Evolutionary conservation across 2,797 vertebrate genomes (phyloP).

Genomic region (Thaleichthys pacificus): DNA sequence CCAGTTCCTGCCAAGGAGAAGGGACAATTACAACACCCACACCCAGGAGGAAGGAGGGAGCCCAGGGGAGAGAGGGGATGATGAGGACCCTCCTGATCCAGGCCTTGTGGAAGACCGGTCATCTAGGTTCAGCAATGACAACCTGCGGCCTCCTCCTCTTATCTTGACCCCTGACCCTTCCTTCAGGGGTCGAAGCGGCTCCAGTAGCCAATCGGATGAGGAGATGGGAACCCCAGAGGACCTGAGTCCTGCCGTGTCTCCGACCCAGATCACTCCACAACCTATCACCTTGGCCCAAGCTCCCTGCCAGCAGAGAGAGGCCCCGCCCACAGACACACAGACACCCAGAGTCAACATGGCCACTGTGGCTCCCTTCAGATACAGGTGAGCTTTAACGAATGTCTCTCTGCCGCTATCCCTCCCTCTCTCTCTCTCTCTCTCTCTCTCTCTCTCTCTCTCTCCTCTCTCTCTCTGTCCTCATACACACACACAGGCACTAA

Average conservation of each 20-base stretch:
- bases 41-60: constrained; percentile 16
- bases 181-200: constrained; percentile 40
- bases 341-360: constrained; percentile 82
- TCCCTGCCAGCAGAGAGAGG: constrained; percentile 28
- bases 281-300: constrained; percentile 30
- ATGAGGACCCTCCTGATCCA: constrained; percentile 10
- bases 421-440: too few species aligned
- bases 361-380: constrained; percentile 89
- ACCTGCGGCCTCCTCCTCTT: constrained; percentile 31
- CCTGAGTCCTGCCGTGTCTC: constrained; percentile 59
- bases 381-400: constrained; percentile 71
- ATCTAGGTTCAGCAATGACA: constrained; percentile 47
- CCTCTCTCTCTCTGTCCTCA: too few species aligned
- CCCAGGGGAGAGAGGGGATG: constrained; percentile 6
- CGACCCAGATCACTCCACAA: constrained; percentile 35
- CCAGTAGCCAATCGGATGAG: constrained; percentile 75
- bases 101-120: constrained; percentile 23
- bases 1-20: constrained; percentile 40
- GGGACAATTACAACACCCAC: constrained; percentile 49
- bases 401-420: background rate
- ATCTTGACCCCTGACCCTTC: background rate
- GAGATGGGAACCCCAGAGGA: constrained; percentile 78
- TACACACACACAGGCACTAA: too few species aligned
- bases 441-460: background rate
- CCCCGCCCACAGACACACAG: constrained; percentile 40